Conservation (phyloP, 2,888 invertebrate genomes). For the Napeogenes inachia region DNA sequence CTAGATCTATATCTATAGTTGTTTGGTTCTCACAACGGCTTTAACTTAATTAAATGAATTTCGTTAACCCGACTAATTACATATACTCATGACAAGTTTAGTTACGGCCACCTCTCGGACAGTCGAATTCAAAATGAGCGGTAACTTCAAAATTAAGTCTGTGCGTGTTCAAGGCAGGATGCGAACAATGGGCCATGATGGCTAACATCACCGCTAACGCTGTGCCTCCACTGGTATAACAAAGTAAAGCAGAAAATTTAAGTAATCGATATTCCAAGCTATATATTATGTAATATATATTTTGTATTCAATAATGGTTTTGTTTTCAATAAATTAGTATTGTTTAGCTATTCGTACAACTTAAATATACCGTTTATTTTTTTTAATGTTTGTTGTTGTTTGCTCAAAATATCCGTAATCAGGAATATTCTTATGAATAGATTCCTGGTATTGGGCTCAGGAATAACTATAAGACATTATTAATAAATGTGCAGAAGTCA, state of each 20-base stretch:
- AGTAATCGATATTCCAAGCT: background rate
- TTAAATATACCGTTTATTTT: too few species aligned
- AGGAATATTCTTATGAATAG: too few species aligned
- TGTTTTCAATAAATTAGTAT: too few species aligned
- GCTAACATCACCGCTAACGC: constrained; percentile 38
- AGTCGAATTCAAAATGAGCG: constrained; percentile 56
- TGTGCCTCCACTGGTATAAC: background rate
- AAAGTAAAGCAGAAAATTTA: background rate
- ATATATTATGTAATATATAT: too few species aligned
- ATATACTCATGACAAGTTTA: constrained; percentile 16
- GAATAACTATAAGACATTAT: too few species aligned
- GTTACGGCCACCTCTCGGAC: constrained; percentile 43
- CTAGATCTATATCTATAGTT: constrained; percentile 70
- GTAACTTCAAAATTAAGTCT: constrained; percentile 50
- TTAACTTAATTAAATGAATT: constrained; percentile 63
- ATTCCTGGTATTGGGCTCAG: too few species aligned
- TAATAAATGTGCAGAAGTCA: too few species aligned
- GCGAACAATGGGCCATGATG: constrained; percentile 68
- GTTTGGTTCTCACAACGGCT: constrained; percentile 58
- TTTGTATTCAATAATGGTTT: too few species aligned
- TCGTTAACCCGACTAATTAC: constrained; percentile 47
- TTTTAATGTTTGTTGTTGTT: too few species aligned
- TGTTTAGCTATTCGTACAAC: too few species aligned
- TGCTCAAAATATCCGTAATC: too few species aligned
- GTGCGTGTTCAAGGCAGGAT: constrained; percentile 62